Evolutionary conservation across 2,113 vertebrate species (phyloP), one percentile per base, ranked within the genome.

Genomic region (Pycnonotus jocosus): DNA sequence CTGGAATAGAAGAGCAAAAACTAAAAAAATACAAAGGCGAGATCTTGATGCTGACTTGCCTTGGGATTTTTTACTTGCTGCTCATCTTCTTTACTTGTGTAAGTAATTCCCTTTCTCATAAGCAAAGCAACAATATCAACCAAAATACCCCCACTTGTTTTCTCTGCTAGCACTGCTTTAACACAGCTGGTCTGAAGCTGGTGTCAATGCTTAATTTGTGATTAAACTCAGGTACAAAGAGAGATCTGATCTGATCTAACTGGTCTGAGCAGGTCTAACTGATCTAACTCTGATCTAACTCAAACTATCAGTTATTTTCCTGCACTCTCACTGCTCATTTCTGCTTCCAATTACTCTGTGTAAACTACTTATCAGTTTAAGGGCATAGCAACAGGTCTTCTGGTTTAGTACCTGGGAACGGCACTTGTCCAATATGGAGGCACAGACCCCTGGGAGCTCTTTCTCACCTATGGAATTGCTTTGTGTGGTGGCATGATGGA

Each of bases 1-100:
- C 74, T 21, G 90, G 90, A 50, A 78, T 12, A 74, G 90, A 54
- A 66, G 93, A 92, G 3, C 86, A 96, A 9, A 97, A 96, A 81
- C 47, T 95, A 11, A 93, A 91, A 85, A 98, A 98, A 60, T 96
- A 98, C 71, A 97, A 89, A 95, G 33, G 97, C 0, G 98, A 98
- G 79, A 69, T 98, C 33, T 80, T 98, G 14, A 95, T 98, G 80
- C 83, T 98, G 66, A 96, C 96, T 68, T 96, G 79, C 9, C 96
- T 98, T 92, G 97, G 97, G 33, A 64, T 97, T 92, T 98, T 98
- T 94, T 98, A 98, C 73, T 78, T 98, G 84, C 93, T 98, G 51
- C 98, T 98, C 92, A 98, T 98, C 96, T 87, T 98, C 92, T 98
- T 98, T 48, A 98, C 98, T 35, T 98, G 98, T 25, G 98, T 98